Evolutionary conservation across 2,888 invertebrate species (phyloP).

Genomic region (Nomada fucata): DNA sequence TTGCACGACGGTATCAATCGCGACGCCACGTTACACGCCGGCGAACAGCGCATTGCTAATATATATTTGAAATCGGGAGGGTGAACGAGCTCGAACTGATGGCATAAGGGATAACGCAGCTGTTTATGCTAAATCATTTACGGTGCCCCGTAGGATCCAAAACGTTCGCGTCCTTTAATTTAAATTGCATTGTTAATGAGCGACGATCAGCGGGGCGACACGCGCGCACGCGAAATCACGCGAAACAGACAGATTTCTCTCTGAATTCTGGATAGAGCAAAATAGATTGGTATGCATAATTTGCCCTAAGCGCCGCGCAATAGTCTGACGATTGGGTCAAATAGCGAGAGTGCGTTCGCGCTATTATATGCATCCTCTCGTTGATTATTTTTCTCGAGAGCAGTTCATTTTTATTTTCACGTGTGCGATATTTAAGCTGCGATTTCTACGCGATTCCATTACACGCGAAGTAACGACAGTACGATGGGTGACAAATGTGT

Average conservation of each 20-base stretch:
- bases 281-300: neutral
- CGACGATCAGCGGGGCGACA: neutral
- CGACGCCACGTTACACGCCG: neutral
- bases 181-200: constrained; percentile 39
- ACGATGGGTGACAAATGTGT: too few relatives aligned
- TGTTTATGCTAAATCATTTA: constrained; percentile 31
- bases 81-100: neutral
- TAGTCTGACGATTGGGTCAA: neutral
- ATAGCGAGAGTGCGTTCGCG: neutral
- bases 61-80: constrained; percentile 15
- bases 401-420: neutral
- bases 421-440: neutral
- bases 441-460: neutral
- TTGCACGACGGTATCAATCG: constrained; percentile 4
- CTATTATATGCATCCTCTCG: neutral
- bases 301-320: constrained; percentile 17
- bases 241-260: constrained; percentile 4
- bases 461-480: too few relatives aligned
- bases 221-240: constrained; percentile 4
- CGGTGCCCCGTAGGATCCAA: constrained; percentile 3
- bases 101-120: neutral
- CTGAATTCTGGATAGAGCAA: neutral
- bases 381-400: neutral
- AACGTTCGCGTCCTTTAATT: constrained; percentile 26
- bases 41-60: constrained; percentile 21